A percentile compares a stretch with the other conserved stretches of the same genome.
These are phyloP conservation scores for Champsocephalus gunnari DNA, from an alignment of 2,797 vertebrate genomes.

Conservation along the genomic window DNA sequence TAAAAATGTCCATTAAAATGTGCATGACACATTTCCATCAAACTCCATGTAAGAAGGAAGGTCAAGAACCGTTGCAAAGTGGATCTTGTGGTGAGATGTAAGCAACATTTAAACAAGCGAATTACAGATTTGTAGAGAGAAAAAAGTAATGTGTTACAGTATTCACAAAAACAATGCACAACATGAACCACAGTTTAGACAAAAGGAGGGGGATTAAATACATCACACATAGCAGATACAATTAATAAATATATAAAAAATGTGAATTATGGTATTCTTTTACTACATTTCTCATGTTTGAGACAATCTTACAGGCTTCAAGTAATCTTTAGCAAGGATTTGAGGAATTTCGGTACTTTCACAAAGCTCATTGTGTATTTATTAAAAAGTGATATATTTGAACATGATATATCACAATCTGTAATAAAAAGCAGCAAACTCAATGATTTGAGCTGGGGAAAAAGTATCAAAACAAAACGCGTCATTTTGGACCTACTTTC, in stretches of 20 bases:
- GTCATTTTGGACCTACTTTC: constrained; percentile 63
- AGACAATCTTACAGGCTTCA: neutral
- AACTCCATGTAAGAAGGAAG: neutral
- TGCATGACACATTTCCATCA: neutral
- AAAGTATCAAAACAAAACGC: constrained; percentile 39
- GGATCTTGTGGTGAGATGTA: no score
- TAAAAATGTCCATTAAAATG: neutral
- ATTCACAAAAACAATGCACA: neutral
- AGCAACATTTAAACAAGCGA: no score
- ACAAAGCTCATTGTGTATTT: neutral
- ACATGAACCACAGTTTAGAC: neutral
- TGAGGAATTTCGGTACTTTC: no score
- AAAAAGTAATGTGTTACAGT: no score
- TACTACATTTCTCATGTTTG: neutral
- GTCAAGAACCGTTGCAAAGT: neutral
- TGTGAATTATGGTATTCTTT: neutral
- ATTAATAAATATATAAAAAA: no score
- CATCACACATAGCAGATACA: no score
- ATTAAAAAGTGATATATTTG: neutral
- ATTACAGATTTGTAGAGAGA: no score
- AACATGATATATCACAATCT: neutral
- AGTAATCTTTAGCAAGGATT: neutral
- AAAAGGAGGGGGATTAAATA: no score
- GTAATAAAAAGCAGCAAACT: neutral
- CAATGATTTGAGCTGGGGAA: neutral